Conservation (phyloP, 2,113 vertebrate species). For the Elephas maximus region DNA sequence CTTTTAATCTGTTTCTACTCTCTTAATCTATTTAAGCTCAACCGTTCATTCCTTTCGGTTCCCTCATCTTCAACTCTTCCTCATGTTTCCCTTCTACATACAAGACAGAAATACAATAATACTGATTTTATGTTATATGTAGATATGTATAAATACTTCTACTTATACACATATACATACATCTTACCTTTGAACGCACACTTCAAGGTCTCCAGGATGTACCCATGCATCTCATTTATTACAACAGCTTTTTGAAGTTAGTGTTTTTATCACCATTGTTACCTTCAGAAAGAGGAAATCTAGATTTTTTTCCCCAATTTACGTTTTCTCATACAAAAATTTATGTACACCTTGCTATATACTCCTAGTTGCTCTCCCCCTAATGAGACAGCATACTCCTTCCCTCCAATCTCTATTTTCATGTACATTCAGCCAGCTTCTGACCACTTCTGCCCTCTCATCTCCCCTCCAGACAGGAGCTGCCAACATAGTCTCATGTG, state of each 20-base stretch:
- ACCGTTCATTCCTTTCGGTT: not conserved
- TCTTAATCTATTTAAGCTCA: conserved; percentile 43
- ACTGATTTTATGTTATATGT: not conserved
- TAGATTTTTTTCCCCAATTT: conserved; percentile 21
- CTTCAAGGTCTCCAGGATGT: conserved; percentile 17
- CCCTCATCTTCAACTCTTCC: not conserved
- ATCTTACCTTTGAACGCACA: not conserved
- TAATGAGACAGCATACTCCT: no score
- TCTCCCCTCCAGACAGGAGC: no score
- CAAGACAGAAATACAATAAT: not conserved
- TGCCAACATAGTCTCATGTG: no score
- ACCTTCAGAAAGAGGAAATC: not conserved
- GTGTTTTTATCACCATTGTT: not conserved
- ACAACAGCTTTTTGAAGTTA: not conserved
- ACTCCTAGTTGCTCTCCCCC: no score
- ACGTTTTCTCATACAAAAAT: not conserved
- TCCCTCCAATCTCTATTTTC: no score
- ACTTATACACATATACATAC: not conserved
- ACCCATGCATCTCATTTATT: not conserved
- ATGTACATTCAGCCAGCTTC: no score
- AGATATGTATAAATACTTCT: not conserved
- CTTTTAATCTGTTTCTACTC: conserved; percentile 30
- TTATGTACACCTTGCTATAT: no score
- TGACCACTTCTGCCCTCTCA: no score
- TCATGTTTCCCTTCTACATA: conserved; percentile 14